Conservation (phyloP, 2,113 vertebrate genomes). For the Castor canadensis region DNA sequence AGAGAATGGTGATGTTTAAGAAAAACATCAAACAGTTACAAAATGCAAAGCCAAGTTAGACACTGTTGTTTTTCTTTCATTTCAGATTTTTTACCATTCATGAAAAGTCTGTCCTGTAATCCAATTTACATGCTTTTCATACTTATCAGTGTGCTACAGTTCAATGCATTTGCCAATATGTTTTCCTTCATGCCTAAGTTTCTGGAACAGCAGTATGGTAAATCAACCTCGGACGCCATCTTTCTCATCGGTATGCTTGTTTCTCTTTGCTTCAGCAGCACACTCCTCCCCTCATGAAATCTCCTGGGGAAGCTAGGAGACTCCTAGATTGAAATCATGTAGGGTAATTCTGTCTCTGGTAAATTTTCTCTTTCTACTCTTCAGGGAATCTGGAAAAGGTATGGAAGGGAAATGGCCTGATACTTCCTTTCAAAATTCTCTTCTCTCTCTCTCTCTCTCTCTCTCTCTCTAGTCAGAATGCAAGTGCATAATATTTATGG, state of each 20-base stretch:
- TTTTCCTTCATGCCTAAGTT: slow-evolving; percentile 95
- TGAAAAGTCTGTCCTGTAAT: slow-evolving; percentile 89
- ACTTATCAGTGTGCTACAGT: slow-evolving; percentile 88
- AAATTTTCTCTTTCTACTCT: neutral
- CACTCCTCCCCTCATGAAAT: no score
- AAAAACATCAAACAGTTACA: neutral
- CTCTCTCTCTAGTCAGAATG: neutral
- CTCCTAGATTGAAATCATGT: neutral
- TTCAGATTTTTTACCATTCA: slow-evolving; percentile 91
- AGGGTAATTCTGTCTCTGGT: neutral
- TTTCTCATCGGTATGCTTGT: slow-evolving; percentile 91
- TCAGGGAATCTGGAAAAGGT: neutral
- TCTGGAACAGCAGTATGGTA: slow-evolving; percentile 96
- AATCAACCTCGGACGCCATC: slow-evolving; percentile 92
- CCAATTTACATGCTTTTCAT: slow-evolving; percentile 91
- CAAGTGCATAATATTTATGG: neutral
- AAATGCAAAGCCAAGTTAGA: neutral
- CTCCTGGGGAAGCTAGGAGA: no score
- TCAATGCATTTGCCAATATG: slow-evolving; percentile 89
- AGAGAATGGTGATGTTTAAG: neutral
- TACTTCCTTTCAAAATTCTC: neutral
- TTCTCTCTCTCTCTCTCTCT: neutral
- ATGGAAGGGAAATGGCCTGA: neutral
- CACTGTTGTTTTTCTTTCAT: neutral
- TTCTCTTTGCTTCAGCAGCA: neutral